phyloP scores from a whole-genome alignment of 2,797 vertebrate species.

The Acropternis orthonyx region DNA sequence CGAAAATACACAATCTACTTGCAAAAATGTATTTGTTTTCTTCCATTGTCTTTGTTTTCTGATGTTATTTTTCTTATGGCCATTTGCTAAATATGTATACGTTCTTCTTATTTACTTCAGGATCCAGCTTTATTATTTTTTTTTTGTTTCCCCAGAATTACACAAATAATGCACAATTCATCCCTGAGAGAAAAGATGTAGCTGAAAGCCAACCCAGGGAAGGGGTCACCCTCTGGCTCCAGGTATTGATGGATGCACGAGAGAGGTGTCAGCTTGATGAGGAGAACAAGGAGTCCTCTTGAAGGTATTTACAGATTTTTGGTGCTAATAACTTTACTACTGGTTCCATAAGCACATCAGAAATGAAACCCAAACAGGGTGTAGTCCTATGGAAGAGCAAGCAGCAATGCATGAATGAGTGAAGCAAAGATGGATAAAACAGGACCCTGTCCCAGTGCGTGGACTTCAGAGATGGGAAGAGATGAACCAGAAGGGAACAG shows the following conservation, averaged over 20 bases:
- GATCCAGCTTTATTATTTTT: neutral
- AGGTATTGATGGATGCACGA: neutral
- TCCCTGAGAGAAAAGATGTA: neutral
- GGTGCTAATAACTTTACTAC: neutral
- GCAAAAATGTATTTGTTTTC: neutral
- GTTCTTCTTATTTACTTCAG: neutral
- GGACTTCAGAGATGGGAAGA: neutral
- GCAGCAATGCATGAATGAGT: neutral
- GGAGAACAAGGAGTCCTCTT: neutral
- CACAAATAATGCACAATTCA: conserved; percentile 21
- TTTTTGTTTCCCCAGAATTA: neutral
- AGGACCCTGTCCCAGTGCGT: accelerated
- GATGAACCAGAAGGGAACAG: neutral
- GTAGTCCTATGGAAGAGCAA: neutral
- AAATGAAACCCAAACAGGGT: neutral
- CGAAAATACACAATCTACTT: neutral
- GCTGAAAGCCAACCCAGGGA: neutral
- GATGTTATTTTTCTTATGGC: neutral
- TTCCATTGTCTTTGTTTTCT: neutral
- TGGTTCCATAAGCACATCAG: neutral
- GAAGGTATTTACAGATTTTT: neutral
- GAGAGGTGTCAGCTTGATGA: neutral
- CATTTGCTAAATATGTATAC: conserved; percentile 8
- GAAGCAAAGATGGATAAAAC: neutral
- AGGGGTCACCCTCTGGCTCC: neutral